phyloP scores from a whole-genome alignment of 2,888 invertebrate species.

The Prenolepis imparis region DNA sequence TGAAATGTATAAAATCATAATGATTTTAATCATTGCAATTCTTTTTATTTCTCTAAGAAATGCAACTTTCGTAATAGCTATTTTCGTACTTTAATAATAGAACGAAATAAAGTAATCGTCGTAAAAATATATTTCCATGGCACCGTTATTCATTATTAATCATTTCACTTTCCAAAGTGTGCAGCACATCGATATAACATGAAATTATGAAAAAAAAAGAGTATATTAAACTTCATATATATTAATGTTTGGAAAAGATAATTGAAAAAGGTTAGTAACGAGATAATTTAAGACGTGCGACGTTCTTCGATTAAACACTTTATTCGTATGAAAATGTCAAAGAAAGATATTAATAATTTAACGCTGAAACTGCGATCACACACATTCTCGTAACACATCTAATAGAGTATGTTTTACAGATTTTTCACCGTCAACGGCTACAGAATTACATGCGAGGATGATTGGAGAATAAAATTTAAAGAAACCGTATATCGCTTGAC shows the following conservation, averaged over 20 bases:
- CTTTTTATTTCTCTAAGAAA: conserved; percentile 7
- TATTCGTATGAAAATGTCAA: conserved; percentile 54
- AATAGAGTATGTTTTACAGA: conserved; percentile 46
- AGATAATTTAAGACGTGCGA: not conserved
- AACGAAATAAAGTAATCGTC: conserved; percentile 25
- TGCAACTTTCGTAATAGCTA: conserved; percentile 18
- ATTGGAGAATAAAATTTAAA: conserved; percentile 35
- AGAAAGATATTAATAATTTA: conserved; percentile 55
- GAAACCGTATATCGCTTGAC: not conserved
- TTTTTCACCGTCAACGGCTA: conserved; percentile 35
- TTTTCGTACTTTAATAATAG: conserved; percentile 23
- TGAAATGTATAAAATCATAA: conserved; percentile 7
- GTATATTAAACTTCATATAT: not conserved
- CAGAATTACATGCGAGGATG: conserved; percentile 29
- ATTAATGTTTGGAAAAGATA: not conserved
- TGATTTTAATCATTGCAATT: conserved; percentile 21
- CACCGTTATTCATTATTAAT: conserved; percentile 15
- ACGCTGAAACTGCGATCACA: conserved; percentile 41
- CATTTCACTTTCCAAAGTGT: not conserved
- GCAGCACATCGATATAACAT: not conserved
- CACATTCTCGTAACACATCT: conserved; percentile 37
- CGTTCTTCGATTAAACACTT: conserved; percentile 45
- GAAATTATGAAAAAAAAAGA: not conserved
- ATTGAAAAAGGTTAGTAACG: not conserved
- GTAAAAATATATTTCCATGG: not conserved